These are phyloP conservation scores for Pseudachorutes palmiensis DNA, from an alignment of 1,140 invertebrate genomes.

Conservation along the genomic window DNA sequence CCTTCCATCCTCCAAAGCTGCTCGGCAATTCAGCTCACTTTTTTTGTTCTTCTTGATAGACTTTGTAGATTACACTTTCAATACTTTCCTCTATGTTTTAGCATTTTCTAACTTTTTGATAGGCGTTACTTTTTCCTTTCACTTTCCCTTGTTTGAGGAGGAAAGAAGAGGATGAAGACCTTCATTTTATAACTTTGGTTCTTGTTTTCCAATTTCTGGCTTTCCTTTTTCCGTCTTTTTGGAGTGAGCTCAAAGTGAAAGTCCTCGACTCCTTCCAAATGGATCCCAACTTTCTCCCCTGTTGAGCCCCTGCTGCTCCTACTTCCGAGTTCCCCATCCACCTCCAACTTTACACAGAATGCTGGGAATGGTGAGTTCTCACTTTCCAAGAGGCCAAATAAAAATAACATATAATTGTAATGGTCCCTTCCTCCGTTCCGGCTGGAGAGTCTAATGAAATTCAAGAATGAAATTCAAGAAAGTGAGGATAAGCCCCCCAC, in stretches of 20 bases:
- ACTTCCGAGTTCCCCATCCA: neutral
- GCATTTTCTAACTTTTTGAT: neutral
- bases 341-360: neutral
- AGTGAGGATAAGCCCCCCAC: neutral
- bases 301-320: neutral
- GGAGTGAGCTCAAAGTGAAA: neutral
- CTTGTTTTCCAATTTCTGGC: constrained; percentile 3
- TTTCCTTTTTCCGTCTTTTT: neutral
- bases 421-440: neutral
- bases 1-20: too few species aligned
- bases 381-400: neutral
- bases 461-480: neutral
- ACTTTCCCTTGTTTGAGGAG: neutral
- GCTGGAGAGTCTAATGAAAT: neutral
- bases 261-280: neutral
- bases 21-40: too few species aligned
- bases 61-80: too few species aligned
- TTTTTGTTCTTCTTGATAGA: too few species aligned
- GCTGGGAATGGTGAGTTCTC: neutral
- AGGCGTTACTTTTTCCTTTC: neutral
- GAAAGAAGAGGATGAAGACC: constrained; percentile 14
- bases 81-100: too few species aligned
- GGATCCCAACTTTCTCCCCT: neutral
- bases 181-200: constrained; percentile 12
- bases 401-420: constrained; percentile 1